Evolutionary conservation across 2,797 vertebrate genomes (phyloP), one percentile per base, ranked within the genome.

Genomic region (Pangasius sanitwongsei): DNA sequence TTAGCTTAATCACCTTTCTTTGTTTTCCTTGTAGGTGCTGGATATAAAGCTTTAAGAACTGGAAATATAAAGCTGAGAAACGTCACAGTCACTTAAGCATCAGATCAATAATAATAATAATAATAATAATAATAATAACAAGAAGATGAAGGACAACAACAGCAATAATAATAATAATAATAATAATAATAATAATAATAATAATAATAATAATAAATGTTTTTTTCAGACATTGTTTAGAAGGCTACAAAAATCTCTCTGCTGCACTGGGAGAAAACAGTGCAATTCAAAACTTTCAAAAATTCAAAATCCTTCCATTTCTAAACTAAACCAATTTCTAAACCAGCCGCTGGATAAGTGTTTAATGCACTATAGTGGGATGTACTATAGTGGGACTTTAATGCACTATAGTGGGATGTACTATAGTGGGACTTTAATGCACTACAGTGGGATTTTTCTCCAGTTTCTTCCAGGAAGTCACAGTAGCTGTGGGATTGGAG

Each of bases 401-500:
- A 37, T 37, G 37, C 37, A 37, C 37, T 37, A 37, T 37, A 37
- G 37, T 37, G 37, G 37, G 37, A 37, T 37, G 37, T 37, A 37
- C 37, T 37, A 37, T 1, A 57, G 31, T 81, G 50, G 18, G 53
- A 57, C 59, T 90, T 86, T 90, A 25, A 82, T 13, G 5, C 31
- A 59, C 9, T 59, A 59, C 13, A 57, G 31, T 81, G 50, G 18
- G 53, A 57, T 81, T 90, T 86, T 90, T 90, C 34, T 88, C 90
- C 2, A 53, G 5, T n/a, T 31, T 31, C 28, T 77, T 77, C 89
- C 87, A 75, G 87, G 11, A 63, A 85, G 86, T 88, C 89, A 25
- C 48, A 77, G 87, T 88, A 84, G 80, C 89, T 83, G 81, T 69
- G 78, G 86, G 78, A 89, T 72, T 53, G 20, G 59, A 88, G 67